These are phyloP conservation scores for Notiomystis cincta DNA, from an alignment of 2,113 vertebrate genomes.

Conservation along the genomic window DNA sequence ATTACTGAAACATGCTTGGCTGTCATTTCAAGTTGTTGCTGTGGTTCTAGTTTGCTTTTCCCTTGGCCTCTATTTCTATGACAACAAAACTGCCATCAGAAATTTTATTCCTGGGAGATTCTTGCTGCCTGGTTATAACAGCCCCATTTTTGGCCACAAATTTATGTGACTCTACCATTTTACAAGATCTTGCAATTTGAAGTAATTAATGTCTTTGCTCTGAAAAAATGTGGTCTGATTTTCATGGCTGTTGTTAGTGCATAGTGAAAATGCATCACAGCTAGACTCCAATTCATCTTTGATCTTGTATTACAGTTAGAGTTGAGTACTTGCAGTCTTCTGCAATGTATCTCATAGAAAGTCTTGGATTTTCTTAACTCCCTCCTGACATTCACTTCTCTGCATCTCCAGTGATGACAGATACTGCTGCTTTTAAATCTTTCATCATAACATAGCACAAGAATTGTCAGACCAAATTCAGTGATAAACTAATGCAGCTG, in stretches of 20 bases:
- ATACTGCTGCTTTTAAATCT: neutral
- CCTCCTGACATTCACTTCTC: neutral
- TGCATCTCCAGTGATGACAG: neutral
- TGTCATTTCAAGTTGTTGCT: neutral
- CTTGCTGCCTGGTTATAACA: neutral
- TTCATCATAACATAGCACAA: neutral
- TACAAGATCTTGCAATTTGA: neutral
- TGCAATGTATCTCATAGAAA: neutral
- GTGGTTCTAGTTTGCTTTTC: neutral
- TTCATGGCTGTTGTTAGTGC: neutral
- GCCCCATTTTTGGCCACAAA: neutral
- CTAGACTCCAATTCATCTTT: neutral
- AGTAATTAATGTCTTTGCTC: neutral
- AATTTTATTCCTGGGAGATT: neutral
- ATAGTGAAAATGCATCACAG: neutral
- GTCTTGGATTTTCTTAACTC: neutral
- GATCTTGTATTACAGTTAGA: neutral
- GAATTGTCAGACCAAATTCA: neutral
- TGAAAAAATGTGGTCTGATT: neutral
- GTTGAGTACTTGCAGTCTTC: neutral
- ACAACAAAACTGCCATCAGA: neutral
- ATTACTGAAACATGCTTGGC: neutral
- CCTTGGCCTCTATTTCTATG: neutral
- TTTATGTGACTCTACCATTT: neutral
- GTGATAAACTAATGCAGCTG: neutral